Percentiles rank a stretch among this genome's conserved stretches.
Conservation (phyloP, 2,888 invertebrate genomes). For the Meiosimyza platycephala region DNA sequence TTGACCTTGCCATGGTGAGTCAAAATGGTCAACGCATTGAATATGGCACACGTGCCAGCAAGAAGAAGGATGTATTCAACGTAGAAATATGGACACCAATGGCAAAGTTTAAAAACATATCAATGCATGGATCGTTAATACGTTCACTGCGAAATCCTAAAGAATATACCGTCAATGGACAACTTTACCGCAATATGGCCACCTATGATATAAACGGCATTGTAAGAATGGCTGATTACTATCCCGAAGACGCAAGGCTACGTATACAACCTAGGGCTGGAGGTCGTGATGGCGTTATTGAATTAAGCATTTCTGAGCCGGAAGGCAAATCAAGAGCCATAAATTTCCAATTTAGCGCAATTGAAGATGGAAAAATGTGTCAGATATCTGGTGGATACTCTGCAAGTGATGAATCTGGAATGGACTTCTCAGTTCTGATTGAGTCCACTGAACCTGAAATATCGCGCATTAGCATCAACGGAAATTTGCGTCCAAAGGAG, state of each 20-base stretch:
- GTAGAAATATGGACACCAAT: constrained; percentile 65
- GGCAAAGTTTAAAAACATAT: constrained; percentile 62
- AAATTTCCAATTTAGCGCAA: constrained; percentile 60
- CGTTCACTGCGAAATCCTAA: constrained; percentile 47
- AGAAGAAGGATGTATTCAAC: constrained; percentile 61
- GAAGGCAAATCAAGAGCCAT: constrained; percentile 52
- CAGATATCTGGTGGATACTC: constrained; percentile 66
- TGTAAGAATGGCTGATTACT: constrained; percentile 61
- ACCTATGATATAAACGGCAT: constrained; percentile 67
- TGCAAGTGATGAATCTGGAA: constrained; percentile 62
- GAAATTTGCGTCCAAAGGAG: constrained; percentile 52
- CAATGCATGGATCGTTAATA: constrained; percentile 61
- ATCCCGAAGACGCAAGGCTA: constrained; percentile 66
- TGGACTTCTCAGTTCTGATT: constrained; percentile 65
- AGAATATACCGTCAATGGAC: constrained; percentile 64
- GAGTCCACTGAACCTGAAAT: constrained; percentile 62
- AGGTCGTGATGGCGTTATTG: constrained; percentile 63
- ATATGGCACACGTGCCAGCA: constrained; percentile 60
- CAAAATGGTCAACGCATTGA: constrained; percentile 55
- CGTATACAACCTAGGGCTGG: constrained; percentile 67
- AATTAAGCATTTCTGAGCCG: constrained; percentile 57
- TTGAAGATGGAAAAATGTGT: constrained; percentile 67
- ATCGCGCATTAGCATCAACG: constrained; percentile 59
- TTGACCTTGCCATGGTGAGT: constrained; percentile 57
- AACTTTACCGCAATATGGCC: constrained; percentile 65